Conservation (phyloP, 2,113 vertebrate species). For the Sturnus vulgaris region DNA sequence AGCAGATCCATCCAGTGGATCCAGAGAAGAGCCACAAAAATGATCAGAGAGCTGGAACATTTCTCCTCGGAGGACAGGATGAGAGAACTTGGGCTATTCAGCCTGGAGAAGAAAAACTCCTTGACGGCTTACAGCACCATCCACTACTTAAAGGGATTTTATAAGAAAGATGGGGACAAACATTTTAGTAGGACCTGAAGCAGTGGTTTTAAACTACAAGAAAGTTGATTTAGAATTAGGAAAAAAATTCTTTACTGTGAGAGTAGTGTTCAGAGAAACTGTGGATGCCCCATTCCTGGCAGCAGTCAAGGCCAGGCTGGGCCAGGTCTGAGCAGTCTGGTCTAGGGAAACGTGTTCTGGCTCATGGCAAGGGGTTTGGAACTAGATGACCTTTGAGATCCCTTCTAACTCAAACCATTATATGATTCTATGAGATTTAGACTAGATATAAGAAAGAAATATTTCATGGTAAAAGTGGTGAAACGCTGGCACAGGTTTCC, state of each 20-base stretch:
- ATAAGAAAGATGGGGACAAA: not conserved
- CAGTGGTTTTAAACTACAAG: not conserved
- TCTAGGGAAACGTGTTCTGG: not conserved
- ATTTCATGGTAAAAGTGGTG: accelerated
- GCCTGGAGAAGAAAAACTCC: not conserved
- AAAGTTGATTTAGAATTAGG: not conserved
- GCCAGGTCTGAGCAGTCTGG: not conserved
- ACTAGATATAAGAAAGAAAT: not conserved
- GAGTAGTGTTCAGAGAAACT: not conserved
- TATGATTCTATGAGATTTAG: not conserved
- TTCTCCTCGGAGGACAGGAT: not conserved
- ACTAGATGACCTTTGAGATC: not conserved
- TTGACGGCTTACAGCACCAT: accelerated
- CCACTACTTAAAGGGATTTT: not conserved
- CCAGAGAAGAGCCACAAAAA: not conserved
- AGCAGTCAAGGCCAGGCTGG: not conserved
- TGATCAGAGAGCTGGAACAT: not conserved
- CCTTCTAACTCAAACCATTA: not conserved
- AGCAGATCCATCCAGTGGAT: not conserved
- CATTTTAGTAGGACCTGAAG: not conserved
- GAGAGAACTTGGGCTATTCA: not conserved
- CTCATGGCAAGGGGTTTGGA: accelerated
- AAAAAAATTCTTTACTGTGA: not conserved
- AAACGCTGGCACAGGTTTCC: not conserved
- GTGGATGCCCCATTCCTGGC: not conserved